Evolutionary conservation across 2,888 invertebrate species (phyloP), one percentile per base, ranked within the genome.

Genomic region (Crematogaster levior): DNA sequence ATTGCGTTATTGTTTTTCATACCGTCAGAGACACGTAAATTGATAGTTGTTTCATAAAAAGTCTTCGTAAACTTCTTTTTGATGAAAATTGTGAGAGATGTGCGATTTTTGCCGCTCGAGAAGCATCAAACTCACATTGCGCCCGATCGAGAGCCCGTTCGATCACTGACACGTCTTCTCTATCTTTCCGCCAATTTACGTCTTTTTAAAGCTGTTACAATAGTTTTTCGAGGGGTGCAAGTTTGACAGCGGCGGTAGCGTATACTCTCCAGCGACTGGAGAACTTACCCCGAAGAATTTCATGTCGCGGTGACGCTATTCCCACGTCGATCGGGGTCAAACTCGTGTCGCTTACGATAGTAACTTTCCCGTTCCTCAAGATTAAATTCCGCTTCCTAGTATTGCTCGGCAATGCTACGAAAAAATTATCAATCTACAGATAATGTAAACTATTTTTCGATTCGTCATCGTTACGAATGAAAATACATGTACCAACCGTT

Each of bases 201-300:
- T 63, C 75, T 63, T 37, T n/a, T 75, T 51, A 63, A 40, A 63
- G 37, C 15, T 5, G 40, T 63, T 48, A 63, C 27, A 74, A 48
- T 34, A 74, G 60, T 75, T 75, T 75, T 75, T 75, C 27, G 27
- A 63, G 37, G 40, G 27, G 37, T 27, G n/a, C 51, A 37, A 75
- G 63, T 63, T 75, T 63, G 75, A 63, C 27, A 37, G 65, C 40
- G 40, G 40, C 12, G 27, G 56, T 27, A 51, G 24, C 63, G 4
- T 51, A n/a, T 75, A 63, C 51, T 63, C 63, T 75, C 75, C 37
- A 53, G 65, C 27, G 63, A 27, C 63, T 37, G 34, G n/a, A 15
- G 37, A 75, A 63, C 48, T 75, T 75, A 63, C 48, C 40, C 40
- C 63, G 27, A 75, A 75, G 63, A 75, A 75, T 75, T 75, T 75